These are phyloP conservation scores for Epirrhoe alternata DNA, from an alignment of 2,888 invertebrate genomes.

Conservation along the genomic window DNA sequence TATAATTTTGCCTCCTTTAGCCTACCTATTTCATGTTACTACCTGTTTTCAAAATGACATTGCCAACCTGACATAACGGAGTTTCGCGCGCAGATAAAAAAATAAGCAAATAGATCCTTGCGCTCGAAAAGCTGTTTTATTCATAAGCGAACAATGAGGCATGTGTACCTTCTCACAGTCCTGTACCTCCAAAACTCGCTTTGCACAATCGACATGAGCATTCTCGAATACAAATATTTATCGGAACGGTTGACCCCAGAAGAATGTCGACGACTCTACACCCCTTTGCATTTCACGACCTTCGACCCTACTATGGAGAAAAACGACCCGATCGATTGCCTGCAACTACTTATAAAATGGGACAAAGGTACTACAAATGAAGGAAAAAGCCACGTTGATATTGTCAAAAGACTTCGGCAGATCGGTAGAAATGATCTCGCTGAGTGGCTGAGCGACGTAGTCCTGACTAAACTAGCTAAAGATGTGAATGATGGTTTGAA, in stretches of 20 bases:
- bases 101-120: neutral
- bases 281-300: slow-evolving; percentile 81
- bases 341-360: slow-evolving; percentile 85
- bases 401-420: slow-evolving; percentile 85
- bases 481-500: slow-evolving; percentile 70
- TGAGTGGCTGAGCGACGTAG: slow-evolving; percentile 85
- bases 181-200: slow-evolving; percentile 41
- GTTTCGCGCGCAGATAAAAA: neutral
- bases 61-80: too few relatives aligned
- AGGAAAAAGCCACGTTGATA: slow-evolving; percentile 84
- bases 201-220: slow-evolving; percentile 64
- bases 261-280: slow-evolving; percentile 85
- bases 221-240: slow-evolving; percentile 71
- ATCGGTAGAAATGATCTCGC: slow-evolving; percentile 84
- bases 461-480: slow-evolving; percentile 81
- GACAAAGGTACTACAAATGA: slow-evolving; percentile 70
- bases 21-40: too few relatives aligned
- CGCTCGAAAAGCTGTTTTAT: neutral
- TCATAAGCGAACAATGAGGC: slow-evolving; percentile 26
- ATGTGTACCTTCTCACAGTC: slow-evolving; percentile 55
- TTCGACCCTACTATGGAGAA: slow-evolving; percentile 63
- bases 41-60: too few relatives aligned
- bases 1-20: too few relatives aligned
- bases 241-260: slow-evolving; percentile 82
- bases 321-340: slow-evolving; percentile 80